Evolutionary conservation across 2,888 invertebrate species (phyloP), one percentile per base, ranked within the genome.

Genomic region (Lymantria monacha): DNA sequence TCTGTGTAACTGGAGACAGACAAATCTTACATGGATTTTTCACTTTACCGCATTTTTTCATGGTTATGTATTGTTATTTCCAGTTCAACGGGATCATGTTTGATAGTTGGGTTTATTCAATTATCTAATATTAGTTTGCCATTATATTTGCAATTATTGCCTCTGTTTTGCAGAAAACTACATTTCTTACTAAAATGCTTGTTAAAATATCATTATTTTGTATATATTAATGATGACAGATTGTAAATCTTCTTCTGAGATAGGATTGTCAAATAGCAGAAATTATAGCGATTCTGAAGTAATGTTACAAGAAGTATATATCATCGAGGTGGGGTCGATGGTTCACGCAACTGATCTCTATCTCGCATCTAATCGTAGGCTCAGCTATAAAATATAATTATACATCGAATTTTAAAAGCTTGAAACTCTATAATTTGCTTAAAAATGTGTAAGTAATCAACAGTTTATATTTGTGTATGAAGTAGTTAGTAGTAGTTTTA

Each of bases 1-100:
- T 87, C 0, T 69, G 59, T 0, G 74, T 71, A 3, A 89, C 89
- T 0, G 70, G 40, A 0, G 67, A 61, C n/a, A 81, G 57, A 57
- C 90, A 90, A 53, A 90, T 81, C 61, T 86, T 87, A 70, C 90
- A 90, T 0, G 82, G 79, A 44, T 85, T 85, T 64, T 82, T 83
- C 9, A 70, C 68, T 72, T 79, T 83, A 45, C 51, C 70, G 56
- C 79, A 79, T 72, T 72, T 74, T 67, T 73, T 62, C 82, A 81
- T 82, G 63, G 55, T 79, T 63, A 54, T 2, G 33, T 45, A n/a
- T 45, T 5, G 13, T n/a, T 12, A 12, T 38, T 38, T 38, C 38
- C 12, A 38, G n/a, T n/a, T 1, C 1, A 38, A 7, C 38, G 7
- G 9, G 9, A 10, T 33, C 33, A 33, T 33, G 9, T 33, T 33